Evolutionary conservation across 2,888 invertebrate species (phyloP), one percentile per base, ranked within the genome.

Genomic region (Synergus itoensis): DNA sequence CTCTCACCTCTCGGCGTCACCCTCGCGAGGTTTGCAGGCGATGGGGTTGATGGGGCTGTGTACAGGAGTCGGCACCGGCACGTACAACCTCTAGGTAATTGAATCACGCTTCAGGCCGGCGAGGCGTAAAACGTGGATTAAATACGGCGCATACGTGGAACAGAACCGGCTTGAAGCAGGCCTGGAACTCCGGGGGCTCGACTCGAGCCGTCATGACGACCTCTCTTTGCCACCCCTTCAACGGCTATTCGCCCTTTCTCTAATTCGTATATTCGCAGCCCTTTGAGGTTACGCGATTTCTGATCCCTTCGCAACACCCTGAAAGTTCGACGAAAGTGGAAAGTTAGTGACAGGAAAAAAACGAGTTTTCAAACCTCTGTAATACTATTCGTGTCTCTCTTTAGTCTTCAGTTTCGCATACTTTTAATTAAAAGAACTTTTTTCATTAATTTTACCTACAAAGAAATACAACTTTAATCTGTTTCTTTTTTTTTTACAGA

Each of bases 71-170:
- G 48, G 53, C 48, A 45, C 21, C 60, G 82, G 82, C 82, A 79
- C 83, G 81, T 82, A 81, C 84, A 80, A 83, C 80, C 82, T 81
- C 79, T 80, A 79, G 82, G 82, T 88, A 88, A 88, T 88, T 86
- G 87, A 88, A 88, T 88, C 86, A 85, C 84, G 84, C 86, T 85
- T 78, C 75, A 77, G 80, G 65, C 79, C 80, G 81, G 77, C 86
- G 83, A 86, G 83, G 84, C 87, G 84, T 86, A 85, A 88, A 88
- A 87, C 84, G 83, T 79, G 87, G 85, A 87, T 88, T 88, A 88
- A 88, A 87, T 87, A 84, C 86, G 83, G 82, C 83, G 81, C 86
- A 84, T 85, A 87, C 85, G 84, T 83, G 83, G 80, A 81, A 82
- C 73, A 63, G 79, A 82, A 81, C 63, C 78, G 53, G 45, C 67